Base-by-base conservation (phyloP, 2,888 invertebrate species). In the Plebejus anna region DNA sequence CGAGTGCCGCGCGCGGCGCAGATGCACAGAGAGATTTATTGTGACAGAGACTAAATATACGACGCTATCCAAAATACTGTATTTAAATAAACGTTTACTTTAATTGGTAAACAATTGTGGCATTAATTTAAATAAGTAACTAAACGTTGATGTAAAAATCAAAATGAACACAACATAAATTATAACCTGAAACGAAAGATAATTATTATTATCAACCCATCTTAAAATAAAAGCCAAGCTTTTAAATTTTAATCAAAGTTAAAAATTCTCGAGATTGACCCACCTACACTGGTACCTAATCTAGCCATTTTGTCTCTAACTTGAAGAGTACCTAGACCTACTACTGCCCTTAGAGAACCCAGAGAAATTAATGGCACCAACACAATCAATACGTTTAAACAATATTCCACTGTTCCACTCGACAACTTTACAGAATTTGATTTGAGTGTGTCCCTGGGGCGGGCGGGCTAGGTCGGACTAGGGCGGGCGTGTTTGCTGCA, bases 361-460 rank as follows among this genome's bases (percentile, higher is more conserved):
- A 11, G 32, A 13, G 16, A 36, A 66, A 66, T 66, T 66, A 66
- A 32, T 61, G 3, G 66, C 28, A 66, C 66, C 66, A 66, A 66
- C 32, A 66, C 13, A 66, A 66, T 32, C 32, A 36, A 36, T 32
- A 59, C 59, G 61, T 57, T 59, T 75, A 57, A 75, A 75, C 59
- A 59, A 59, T 59, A 75, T 75, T 57, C 77, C 80, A 77, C 79
- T 79, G 75, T 75, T 61, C 75, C 59, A 76, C 75, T 78, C 78
- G 78, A 76, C 79, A 79, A 78, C 70, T 80, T 79, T 77, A 80
- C 80, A 78, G 80, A 81, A 81, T 82, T 81, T 79, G 82, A 82
- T 82, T 82, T 79, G 79, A 77, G 79, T 76, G 61, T 16, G 76
- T 80, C 79, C 77, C 79, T 61, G 66, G 75, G 77, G 78, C 75